Percentiles rank a stretch among this genome's conserved stretches.
These are phyloP conservation scores for Gryllus longicercus DNA, from an alignment of 2,888 invertebrate genomes.

Conservation along the genomic window DNA sequence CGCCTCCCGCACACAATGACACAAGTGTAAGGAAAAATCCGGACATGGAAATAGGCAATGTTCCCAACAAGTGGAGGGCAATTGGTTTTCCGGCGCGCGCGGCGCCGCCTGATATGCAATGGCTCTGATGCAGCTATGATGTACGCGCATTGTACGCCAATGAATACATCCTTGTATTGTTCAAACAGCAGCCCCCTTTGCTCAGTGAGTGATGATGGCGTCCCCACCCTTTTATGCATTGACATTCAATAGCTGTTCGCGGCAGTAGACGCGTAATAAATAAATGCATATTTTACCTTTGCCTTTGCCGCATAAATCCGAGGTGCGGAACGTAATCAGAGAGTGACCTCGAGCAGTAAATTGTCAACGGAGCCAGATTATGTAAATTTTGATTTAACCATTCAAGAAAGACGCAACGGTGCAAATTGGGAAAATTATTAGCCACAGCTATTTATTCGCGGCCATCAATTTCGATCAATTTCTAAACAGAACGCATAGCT, in stretches of 20 bases:
- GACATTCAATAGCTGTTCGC: not conserved
- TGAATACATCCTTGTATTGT: constrained; percentile 17
- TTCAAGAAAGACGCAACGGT: constrained; percentile 11
- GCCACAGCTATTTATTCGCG: not conserved
- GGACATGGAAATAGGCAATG: constrained; percentile 1
- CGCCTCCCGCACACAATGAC: not conserved
- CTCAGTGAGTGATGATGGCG: not conserved
- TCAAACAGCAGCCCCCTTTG: constrained; percentile 10
- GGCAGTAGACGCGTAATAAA: constrained; percentile 17
- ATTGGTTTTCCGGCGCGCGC: not conserved
- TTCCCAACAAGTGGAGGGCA: constrained; percentile 10
- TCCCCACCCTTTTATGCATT: constrained; percentile 10
- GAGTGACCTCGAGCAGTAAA: constrained; percentile 10
- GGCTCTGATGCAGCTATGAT: not conserved
- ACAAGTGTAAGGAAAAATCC: constrained; percentile 17
- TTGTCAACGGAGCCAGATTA: not conserved
- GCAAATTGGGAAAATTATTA: constrained; percentile 17
- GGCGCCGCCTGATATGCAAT: not conserved
- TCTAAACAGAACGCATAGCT: constrained; percentile 17
- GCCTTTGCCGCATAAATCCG: constrained; percentile 17
- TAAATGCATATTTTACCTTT: constrained; percentile 17
- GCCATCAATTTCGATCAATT: constrained; percentile 17
- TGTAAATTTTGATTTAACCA: constrained; percentile 17
- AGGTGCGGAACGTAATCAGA: not conserved
- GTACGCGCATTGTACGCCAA: constrained; percentile 7